Percentiles rank a stretch among this genome's conserved stretches.
Evolutionary conservation across 2,113 vertebrate genomes (phyloP).

Genomic region (Quiscalus mexicanus): DNA sequence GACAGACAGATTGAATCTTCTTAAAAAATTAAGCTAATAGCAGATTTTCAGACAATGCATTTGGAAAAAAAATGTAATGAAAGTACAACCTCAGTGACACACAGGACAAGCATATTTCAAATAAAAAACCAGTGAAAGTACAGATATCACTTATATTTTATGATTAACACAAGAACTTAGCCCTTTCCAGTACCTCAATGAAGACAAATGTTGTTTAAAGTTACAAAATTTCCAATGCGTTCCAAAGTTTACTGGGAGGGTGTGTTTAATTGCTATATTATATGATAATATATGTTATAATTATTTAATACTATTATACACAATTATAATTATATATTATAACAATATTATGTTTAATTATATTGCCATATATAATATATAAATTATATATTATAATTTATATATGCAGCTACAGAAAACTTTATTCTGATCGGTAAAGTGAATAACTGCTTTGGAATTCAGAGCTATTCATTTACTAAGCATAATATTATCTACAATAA

Average conservation of each 20-base stretch:
- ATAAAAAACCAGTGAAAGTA: not conserved
- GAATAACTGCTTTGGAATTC: not conserved
- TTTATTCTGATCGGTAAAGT: not conserved
- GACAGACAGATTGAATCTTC: not conserved
- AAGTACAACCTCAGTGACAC: not conserved
- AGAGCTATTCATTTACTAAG: not conserved
- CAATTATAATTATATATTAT: not conserved
- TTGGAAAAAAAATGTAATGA: not conserved
- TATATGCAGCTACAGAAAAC: not conserved
- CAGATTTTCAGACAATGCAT: not conserved
- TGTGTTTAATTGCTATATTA: not conserved
- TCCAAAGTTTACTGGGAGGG: not conserved
- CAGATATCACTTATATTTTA: not conserved
- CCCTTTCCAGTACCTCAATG: not conserved
- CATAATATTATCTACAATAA: not conserved
- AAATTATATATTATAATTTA: not conserved
- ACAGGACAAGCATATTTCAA: not conserved
- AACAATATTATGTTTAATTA: not conserved
- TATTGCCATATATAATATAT: not conserved
- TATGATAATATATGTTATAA: not conserved
- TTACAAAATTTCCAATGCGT: not conserved
- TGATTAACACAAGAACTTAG: not conserved
- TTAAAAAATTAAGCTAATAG: not conserved
- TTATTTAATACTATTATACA: not conserved
- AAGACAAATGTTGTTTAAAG: not conserved